Base-by-base conservation (phyloP, 2,113 vertebrate genomes). In the Saccopteryx bilineata region DNA sequence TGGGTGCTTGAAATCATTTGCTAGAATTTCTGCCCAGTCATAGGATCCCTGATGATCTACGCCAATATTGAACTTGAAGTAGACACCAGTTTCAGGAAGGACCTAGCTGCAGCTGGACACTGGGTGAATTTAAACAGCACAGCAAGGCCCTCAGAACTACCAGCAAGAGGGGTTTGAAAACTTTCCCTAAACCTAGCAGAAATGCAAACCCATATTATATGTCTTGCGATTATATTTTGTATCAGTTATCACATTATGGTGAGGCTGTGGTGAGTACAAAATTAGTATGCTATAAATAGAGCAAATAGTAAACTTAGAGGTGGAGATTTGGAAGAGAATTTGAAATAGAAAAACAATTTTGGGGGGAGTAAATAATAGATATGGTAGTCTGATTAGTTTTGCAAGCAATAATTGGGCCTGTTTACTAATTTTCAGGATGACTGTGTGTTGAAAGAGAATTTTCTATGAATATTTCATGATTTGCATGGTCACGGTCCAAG, bases 391-490 rank as follows among this genome's bases (percentile, higher is more conserved):
- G n/a, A 92, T 76, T 72, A 68, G 14, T 46, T 95, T 72, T 81
- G 39, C 23, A 68, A 71, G 66, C 81, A 91, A 15, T 82, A 76
- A 82, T 79, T 90, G 61, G 31, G 13, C 10, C 56, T 69, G 54
- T 88, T 96, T 94, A 94, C 69, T 88, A 56, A 92, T 94, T 88
- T 96, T 60, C 50, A 65, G 39, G 58, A 90, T 92, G 39, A 48
- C 50, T 88, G 26, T 63, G 39, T 58, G 15, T 75, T 84, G 54
- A 88, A 90, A 95, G 83, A 90, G 46, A 85, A 91, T 74, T 94
- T 79, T 74, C 24, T 52, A 93, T 94, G 72, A 92, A 54, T 97
- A 69, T 96, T 96, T 93, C 52, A 93, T 91, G n/a, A 63, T 88
- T 92, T 87, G 0, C 56, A 78, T 81, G 50, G 66, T 63, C 61